Evolutionary conservation across 2,113 vertebrate species (phyloP).

Genomic region (Progne subis): DNA sequence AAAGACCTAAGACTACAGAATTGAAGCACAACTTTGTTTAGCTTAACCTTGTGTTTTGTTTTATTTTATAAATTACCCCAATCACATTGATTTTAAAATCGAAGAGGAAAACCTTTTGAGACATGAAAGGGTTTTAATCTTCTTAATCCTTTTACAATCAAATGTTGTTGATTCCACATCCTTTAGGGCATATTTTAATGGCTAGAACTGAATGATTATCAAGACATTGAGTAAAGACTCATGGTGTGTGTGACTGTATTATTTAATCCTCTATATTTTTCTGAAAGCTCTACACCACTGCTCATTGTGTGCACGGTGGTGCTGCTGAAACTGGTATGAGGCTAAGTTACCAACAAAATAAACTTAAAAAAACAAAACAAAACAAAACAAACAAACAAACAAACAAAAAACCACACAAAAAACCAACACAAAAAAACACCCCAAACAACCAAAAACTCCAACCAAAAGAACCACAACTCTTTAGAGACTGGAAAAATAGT

Average conservation of each 20-base stretch:
- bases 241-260: neutral
- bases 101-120: neutral
- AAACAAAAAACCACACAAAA: neutral
- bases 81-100: neutral
- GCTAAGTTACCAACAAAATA: neutral
- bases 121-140: neutral
- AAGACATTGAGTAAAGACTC: neutral
- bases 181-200: slow-evolving; percentile 3
- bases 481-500: slow-evolving; percentile 76
- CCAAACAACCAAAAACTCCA: neutral
- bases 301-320: neutral
- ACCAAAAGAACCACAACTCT: slow-evolving; percentile 24
- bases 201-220: slow-evolving; percentile 9
- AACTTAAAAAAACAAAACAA: slow-evolving; percentile 3
- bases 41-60: neutral
- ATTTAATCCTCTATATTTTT: neutral
- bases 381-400: neutral
- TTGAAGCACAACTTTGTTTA: neutral
- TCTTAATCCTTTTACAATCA: neutral
- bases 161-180: neutral
- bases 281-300: neutral
- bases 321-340: neutral
- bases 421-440: neutral
- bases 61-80: neutral
- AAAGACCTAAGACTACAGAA: neutral